phyloP scores from a whole-genome alignment of 2,113 vertebrate genomes.

The Neodontobutis hainanensis region DNA sequence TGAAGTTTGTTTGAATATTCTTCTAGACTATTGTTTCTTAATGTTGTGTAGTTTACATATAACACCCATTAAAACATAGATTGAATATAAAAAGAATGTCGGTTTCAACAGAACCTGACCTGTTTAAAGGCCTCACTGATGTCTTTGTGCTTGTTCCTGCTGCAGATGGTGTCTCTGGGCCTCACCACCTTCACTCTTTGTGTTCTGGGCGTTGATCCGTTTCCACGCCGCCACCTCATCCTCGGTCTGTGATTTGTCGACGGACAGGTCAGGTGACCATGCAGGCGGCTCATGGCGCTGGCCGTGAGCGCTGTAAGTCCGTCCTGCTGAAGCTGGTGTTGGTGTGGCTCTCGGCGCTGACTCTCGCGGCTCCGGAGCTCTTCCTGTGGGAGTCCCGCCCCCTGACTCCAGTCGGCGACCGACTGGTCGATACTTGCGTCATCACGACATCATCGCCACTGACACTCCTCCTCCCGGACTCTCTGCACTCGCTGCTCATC shows the following conservation, averaged over 20 bases:
- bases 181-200: constrained; percentile 95
- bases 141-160: no score
- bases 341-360: constrained; percentile 92
- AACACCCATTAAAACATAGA: no score
- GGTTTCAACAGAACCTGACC: no score
- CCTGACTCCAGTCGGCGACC: constrained; percentile 56
- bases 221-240: constrained; percentile 93
- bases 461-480: constrained; percentile 84
- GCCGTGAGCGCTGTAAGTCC: constrained; percentile 88
- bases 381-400: constrained; percentile 89
- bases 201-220: constrained; percentile 90
- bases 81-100: no score
- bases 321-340: constrained; percentile 91
- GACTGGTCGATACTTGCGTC: constrained; percentile 81
- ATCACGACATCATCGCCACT: constrained; percentile 85
- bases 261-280: no score
- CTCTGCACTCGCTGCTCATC: constrained; percentile 89
- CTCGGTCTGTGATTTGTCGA: constrained; percentile 83
- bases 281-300: no score
- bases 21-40: no score
- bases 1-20: no score
- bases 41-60: no score
- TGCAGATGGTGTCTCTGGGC: constrained; percentile 90
- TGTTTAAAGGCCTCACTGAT: no score
- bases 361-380: constrained; percentile 87